Base-by-base conservation (phyloP, 1,140 invertebrate species). In the Aplysia californica region DNA sequence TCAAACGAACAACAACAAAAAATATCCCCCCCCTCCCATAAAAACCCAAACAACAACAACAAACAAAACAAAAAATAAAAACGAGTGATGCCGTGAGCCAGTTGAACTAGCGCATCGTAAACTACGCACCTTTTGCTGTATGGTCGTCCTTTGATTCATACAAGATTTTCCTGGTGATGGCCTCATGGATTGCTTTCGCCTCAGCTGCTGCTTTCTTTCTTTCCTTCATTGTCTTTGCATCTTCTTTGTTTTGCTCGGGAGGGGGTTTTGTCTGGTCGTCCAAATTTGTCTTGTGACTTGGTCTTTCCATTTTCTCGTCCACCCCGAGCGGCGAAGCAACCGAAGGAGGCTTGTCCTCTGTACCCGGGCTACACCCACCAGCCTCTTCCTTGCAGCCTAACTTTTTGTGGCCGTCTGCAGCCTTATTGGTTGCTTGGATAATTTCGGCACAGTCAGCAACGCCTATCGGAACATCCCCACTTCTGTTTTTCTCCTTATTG, bases 181-280 rank as follows among this genome's bases (percentile, higher is more conserved):
- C 72, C 38, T 66, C 76, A n/a, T 70, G 18, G 15, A 58, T 26
- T 65, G 70, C 77, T 66, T 69, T 74, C 21, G 38, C 64, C 31
- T 81, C 58, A 33, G 23, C 44, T 38, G 10, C 61, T 77, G 66
- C 65, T 6, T 56, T 68, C 5, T 58, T 75, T 36, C 31, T n/a
- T 26, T 68, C 21, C 31, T 2, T 35, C 18, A 35, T 33, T 72
- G 39, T 79, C 26, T 74, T 23, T n/a, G 31, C 61, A n/a, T 50
- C 70, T 50, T 58, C 33, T n/a, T 33, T 35, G 58, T 38, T 35
- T n/a, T 10, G 44, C 21, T 36, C 35, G 0, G 29, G 23, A 26
- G n/a, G 71, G n/a, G 23, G n/a, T 0, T 33, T 1, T 41, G n/a
- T 55, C 20, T 26, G 31, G 2, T 35, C 1, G 1, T 44, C 5